phyloP scores from a whole-genome alignment of 2,888 invertebrate species.

The Anthophora plumipes region DNA sequence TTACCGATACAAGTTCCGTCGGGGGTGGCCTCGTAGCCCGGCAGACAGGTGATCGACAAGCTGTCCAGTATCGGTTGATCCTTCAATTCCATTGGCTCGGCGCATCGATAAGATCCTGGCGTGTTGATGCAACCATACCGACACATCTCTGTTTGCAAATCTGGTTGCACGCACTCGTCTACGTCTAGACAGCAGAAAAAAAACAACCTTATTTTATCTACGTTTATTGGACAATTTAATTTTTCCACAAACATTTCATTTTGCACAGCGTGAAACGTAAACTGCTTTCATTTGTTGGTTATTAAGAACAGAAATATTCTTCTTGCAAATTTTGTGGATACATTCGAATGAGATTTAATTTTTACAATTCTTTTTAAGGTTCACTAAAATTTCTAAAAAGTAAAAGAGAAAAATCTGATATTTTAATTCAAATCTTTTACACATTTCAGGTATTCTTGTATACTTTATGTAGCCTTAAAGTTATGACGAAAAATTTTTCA shows the following conservation, averaged over 20 bases:
- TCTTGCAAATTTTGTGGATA: too few species aligned
- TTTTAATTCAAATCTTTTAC: too few species aligned
- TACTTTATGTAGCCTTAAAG: too few species aligned
- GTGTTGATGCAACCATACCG: constrained; percentile 86
- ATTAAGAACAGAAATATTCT: too few species aligned
- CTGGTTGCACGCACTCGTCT: constrained; percentile 87
- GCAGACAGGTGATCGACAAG: constrained; percentile 74
- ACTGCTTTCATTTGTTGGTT: too few species aligned
- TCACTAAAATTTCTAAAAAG: too few species aligned
- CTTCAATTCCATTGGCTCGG: constrained; percentile 76
- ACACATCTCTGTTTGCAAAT: constrained; percentile 81
- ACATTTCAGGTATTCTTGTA: too few species aligned
- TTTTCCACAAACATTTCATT: background rate
- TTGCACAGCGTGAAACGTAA: background rate
- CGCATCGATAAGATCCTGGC: constrained; percentile 86
- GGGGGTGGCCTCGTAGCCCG: constrained; percentile 77
- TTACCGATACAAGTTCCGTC: constrained; percentile 79
- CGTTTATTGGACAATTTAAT: background rate
- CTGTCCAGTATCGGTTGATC: constrained; percentile 74
- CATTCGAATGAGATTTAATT: too few species aligned
- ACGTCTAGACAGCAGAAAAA: constrained; percentile 85
- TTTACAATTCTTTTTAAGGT: too few species aligned
- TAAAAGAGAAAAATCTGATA: too few species aligned
- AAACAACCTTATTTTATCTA: background rate
- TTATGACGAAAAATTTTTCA: too few species aligned